phyloP scores from a whole-genome alignment of 2,113 vertebrate species.

The Python bivittatus region DNA sequence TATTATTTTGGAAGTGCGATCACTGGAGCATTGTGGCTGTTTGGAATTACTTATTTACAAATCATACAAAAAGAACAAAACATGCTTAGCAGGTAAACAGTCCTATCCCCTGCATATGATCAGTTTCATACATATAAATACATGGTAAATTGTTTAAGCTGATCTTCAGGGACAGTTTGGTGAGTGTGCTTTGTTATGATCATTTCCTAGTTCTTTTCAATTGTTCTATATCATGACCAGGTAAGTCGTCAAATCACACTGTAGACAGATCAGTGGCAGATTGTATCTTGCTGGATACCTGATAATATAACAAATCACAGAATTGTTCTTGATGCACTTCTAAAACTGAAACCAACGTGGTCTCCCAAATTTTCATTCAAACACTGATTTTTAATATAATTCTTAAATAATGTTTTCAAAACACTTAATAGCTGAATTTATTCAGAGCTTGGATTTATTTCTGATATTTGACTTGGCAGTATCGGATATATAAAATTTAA shows the following conservation, averaged over 20 bases:
- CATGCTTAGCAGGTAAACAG: neutral
- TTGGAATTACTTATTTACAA: neutral
- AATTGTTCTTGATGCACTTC: neutral
- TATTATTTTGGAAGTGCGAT: neutral
- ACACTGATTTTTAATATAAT: neutral
- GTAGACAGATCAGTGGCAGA: neutral
- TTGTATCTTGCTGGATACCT: neutral
- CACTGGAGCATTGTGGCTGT: neutral
- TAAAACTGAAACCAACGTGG: neutral
- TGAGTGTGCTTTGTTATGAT: neutral
- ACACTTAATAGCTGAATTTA: neutral
- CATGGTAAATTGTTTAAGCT: neutral
- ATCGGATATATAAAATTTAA: neutral
- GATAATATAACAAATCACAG: neutral
- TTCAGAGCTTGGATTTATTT: neutral
- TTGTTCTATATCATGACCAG: neutral
- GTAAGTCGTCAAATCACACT: neutral
- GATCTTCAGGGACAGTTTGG: neutral
- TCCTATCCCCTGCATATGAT: neutral
- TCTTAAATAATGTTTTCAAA: neutral
- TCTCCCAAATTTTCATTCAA: neutral
- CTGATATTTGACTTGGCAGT: neutral
- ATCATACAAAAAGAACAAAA: neutral
- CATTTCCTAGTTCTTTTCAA: neutral
- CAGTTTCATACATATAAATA: neutral